Percentiles rank a stretch among this genome's conserved stretches.
Evolutionary conservation across 2,113 vertebrate genomes (phyloP).

Genomic region (Apteryx mantelli): DNA sequence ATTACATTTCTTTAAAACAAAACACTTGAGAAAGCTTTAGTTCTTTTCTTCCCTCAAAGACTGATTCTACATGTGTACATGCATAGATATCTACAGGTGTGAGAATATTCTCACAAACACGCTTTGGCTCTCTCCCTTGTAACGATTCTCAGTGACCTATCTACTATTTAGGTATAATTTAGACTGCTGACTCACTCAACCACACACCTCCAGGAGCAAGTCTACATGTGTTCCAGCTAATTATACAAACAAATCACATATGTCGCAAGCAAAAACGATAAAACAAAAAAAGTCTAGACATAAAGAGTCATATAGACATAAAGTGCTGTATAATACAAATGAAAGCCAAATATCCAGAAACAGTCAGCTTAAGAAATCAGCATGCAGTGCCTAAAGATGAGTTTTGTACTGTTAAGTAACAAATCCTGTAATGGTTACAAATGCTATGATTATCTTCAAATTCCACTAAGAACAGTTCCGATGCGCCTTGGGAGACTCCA

Average conservation of each 20-base stretch:
- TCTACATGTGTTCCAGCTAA: background rate
- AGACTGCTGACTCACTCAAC: constrained; percentile 36
- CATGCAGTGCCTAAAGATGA: background rate
- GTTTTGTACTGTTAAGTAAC: background rate
- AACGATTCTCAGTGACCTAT: background rate
- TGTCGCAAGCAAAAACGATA: background rate
- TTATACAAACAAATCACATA: constrained; percentile 22
- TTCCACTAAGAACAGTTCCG: background rate
- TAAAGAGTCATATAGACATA: background rate
- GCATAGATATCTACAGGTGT: background rate
- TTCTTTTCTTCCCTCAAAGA: background rate
- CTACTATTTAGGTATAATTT: constrained; percentile 28
- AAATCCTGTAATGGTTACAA: background rate
- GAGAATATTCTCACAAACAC: constrained; percentile 11
- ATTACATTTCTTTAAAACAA: background rate
- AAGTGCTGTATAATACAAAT: background rate
- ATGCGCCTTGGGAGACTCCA: background rate
- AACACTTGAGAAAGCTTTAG: constrained; percentile 2
- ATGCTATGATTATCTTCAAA: background rate
- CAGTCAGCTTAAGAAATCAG: background rate
- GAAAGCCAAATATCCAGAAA: constrained; percentile 5
- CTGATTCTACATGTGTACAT: background rate
- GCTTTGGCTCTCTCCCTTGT: background rate
- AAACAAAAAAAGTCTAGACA: background rate
- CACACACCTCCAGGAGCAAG: constrained; percentile 2